phyloP scores from a whole-genome alignment of 2,888 invertebrate genomes.

The Koerneria pararmatus region DNA sequence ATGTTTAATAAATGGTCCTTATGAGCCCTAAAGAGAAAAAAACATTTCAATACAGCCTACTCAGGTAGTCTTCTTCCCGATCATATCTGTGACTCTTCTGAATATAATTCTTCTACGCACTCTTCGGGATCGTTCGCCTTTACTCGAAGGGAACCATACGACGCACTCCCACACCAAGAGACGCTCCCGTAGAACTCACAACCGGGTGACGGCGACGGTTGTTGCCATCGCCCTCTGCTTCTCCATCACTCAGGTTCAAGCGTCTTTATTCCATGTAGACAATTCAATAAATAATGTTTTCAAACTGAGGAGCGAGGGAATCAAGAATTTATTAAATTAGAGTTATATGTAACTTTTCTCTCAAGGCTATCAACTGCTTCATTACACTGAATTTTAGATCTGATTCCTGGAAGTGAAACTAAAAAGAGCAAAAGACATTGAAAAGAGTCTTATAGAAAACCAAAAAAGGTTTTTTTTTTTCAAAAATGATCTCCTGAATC shows the following conservation, averaged over 20 bases:
- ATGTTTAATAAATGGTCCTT: no score
- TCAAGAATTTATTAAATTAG: not conserved
- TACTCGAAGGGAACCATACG: not conserved
- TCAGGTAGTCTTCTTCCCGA: slow-evolving; percentile 53
- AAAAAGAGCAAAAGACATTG: no score
- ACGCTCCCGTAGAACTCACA: slow-evolving; percentile 20
- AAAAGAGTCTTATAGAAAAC: no score
- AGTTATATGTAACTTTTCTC: not conserved
- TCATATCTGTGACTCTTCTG: slow-evolving; percentile 45
- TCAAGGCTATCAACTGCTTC: no score
- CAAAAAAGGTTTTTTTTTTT: no score
- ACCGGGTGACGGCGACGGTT: slow-evolving; percentile 51
- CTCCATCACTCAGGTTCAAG: slow-evolving; percentile 44
- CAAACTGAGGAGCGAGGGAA: not conserved
- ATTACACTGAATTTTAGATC: no score
- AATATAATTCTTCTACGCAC: slow-evolving; percentile 50
- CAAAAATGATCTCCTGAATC: no score
- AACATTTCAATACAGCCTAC: slow-evolving; percentile 1
- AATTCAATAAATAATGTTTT: no score
- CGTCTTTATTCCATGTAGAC: no score
- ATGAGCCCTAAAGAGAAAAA: not conserved
- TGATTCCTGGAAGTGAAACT: no score
- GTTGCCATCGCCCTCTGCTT: slow-evolving; percentile 53
- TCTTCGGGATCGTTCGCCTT: slow-evolving; percentile 36
- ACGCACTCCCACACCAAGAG: not conserved